Base-by-base conservation (phyloP, 2,797 vertebrate species). In the Pyrocephalus nanus region DNA sequence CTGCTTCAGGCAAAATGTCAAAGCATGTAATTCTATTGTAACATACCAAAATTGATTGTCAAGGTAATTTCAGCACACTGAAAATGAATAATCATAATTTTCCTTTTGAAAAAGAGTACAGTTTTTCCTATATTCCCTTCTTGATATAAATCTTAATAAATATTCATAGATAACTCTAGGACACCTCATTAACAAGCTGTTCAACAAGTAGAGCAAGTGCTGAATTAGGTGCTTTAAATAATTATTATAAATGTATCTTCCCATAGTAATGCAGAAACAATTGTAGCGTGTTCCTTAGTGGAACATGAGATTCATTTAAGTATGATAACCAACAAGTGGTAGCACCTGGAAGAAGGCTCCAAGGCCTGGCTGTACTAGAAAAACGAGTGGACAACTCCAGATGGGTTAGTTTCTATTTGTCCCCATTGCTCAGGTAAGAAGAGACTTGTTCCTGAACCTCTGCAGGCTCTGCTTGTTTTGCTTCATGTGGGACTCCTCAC, bases 91-190 rank as follows among this genome's bases (percentile, higher is more conserved):
- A 95, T 80, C 50, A 69, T 87, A 45, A 71, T 94, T 92, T 92
- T 86, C 72, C 42, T 77, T 82, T 76, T 65, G n/a, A 54, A 96
- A 90, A 95, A 74, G 32, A 94, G 30, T 43, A 70, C 21, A 78
- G 19, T 78, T 93, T 91, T 88, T 51, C 45, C 48, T 76, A 18
- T 74, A 47, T 62, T 92, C 60, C 76, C 77, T 79, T 78, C 50
- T 88, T 96, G 42, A 89, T 85, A 94, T 38, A 96, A 74, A 94
- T 93, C 86, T 64, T 93, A 94, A 92, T 91, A 93, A 71, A 84
- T 92, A 95, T 83, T 97, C 95, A 89, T 60, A 70, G 90, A 69
- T 64, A 88, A 80, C 80, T 95, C 90, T 64, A 84, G 85, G 88
- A 95, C 21, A 95, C 12, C 42, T 96, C 78, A 93, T 93, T 96